Percentiles rank a stretch among this genome's conserved stretches.
These are phyloP conservation scores for Notothenia rossii DNA, from an alignment of 2,113 vertebrate genomes.

Conservation along the genomic window DNA sequence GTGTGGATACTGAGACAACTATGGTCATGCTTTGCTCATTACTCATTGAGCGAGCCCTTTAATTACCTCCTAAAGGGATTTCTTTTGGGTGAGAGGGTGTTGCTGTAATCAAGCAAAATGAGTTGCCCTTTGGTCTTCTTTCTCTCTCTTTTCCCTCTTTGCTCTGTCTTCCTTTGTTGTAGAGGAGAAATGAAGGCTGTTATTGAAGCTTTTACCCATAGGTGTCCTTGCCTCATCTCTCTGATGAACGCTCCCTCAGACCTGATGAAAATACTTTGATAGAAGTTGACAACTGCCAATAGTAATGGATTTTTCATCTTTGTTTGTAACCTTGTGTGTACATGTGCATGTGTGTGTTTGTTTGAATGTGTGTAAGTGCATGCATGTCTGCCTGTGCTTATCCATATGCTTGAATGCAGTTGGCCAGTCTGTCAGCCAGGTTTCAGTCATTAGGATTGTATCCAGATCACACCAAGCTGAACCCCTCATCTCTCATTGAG, in stretches of 20 bases:
- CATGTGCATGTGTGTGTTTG: background rate
- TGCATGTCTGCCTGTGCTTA: constrained; percentile 20
- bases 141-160: constrained; percentile 6
- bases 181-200: constrained; percentile 42
- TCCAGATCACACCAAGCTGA: constrained; percentile 67
- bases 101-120: constrained; percentile 53
- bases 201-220: constrained; percentile 28
- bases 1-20: constrained; percentile 27
- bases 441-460: constrained; percentile 65
- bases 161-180: constrained; percentile 24
- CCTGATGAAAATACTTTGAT: constrained; percentile 45
- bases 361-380: constrained; percentile 8
- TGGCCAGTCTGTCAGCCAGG: constrained; percentile 44
- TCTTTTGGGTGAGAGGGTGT: constrained; percentile 25
- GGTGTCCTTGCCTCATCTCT: constrained; percentile 37
- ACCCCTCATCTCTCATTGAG: constrained; percentile 77
- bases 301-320: constrained; percentile 50
- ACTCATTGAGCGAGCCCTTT: constrained; percentile 60
- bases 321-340: constrained; percentile 12
- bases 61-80: constrained; percentile 45
- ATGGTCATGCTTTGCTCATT: constrained; percentile 53
- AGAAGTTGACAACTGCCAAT: constrained; percentile 61
- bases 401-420: constrained; percentile 42
- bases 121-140: constrained; percentile 29
- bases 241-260: constrained; percentile 28